A percentile compares a stretch with the other conserved stretches of the same genome.
Conservation (phyloP, 2,888 invertebrate species). For the Pyrrhia umbra region DNA sequence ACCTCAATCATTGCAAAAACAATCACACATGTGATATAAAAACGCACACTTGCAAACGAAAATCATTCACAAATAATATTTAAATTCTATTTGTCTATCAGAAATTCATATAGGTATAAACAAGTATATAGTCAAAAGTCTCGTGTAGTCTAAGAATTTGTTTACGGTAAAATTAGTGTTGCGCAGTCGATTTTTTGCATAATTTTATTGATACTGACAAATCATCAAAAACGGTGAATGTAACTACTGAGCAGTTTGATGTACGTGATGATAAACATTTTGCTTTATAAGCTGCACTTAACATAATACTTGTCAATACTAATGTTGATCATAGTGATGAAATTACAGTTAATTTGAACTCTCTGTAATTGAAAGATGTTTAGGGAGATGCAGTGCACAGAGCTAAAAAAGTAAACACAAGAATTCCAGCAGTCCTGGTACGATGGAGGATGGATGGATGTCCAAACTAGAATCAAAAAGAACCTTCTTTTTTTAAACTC, state of each 20-base stretch:
- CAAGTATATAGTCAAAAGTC: conserved; percentile 1
- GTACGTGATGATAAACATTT: conserved; percentile 6
- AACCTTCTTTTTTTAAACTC: too few relatives aligned
- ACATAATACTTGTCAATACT: background rate
- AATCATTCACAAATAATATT: background rate
- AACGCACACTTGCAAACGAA: background rate
- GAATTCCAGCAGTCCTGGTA: too few relatives aligned
- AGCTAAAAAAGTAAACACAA: too few relatives aligned
- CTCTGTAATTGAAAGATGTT: too few relatives aligned
- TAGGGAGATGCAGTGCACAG: too few relatives aligned
- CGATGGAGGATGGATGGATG: too few relatives aligned
- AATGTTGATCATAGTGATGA: background rate
- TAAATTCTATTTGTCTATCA: too few relatives aligned
- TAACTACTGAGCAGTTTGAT: background rate
- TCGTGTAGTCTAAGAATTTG: conserved; percentile 17
- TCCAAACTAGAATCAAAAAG: too few relatives aligned
- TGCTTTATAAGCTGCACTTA: background rate
- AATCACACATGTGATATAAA: background rate
- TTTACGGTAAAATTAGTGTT: conserved; percentile 39
- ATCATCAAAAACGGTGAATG: conserved; percentile 10
- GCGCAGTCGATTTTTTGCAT: conserved; percentile 47
- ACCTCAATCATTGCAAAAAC: conserved; percentile 1
- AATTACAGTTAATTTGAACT: background rate
- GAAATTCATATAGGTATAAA: too few relatives aligned
- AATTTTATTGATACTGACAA: conserved; percentile 45